phyloP scores from a whole-genome alignment of 2,113 vertebrate species.

The Zosterops lateralis region DNA sequence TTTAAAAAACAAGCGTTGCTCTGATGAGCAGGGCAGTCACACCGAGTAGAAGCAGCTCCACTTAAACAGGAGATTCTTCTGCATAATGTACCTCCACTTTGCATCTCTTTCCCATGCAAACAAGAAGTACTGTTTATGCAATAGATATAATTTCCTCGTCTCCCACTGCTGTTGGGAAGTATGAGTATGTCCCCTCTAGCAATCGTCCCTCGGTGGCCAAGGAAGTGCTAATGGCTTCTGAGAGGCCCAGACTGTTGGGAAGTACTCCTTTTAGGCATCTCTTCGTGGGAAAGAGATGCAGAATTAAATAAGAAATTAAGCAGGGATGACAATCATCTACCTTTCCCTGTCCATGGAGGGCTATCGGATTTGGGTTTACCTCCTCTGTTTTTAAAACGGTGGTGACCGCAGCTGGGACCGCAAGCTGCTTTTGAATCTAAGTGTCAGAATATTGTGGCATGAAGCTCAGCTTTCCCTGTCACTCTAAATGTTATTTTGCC shows the following conservation, averaged over 20 bases:
- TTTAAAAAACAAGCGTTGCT: not conserved
- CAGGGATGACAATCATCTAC: no score
- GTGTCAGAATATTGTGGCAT: no score
- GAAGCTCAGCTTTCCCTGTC: not conserved
- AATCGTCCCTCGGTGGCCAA: no score
- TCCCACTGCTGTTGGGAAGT: not conserved
- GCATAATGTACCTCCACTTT: not conserved
- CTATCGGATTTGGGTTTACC: not conserved
- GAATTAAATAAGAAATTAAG: not conserved
- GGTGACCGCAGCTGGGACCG: not conserved
- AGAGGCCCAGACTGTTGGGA: not conserved
- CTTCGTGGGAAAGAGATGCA: not conserved
- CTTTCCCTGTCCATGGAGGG: not conserved
- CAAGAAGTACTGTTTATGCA: not conserved
- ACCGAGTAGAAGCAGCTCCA: not conserved
- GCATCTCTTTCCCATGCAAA: not conserved
- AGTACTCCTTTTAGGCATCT: rapidly evolving
- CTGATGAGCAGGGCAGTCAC: not conserved
- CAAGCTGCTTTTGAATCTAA: not conserved
- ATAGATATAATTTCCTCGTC: not conserved
- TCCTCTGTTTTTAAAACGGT: not conserved
- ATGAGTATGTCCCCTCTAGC: rapidly evolving
- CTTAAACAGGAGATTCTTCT: not conserved
- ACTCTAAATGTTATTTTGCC: not conserved
- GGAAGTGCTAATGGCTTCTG: not conserved